Base-by-base conservation (phyloP, 2,888 invertebrate genomes). In the Pecten maximus region DNA sequence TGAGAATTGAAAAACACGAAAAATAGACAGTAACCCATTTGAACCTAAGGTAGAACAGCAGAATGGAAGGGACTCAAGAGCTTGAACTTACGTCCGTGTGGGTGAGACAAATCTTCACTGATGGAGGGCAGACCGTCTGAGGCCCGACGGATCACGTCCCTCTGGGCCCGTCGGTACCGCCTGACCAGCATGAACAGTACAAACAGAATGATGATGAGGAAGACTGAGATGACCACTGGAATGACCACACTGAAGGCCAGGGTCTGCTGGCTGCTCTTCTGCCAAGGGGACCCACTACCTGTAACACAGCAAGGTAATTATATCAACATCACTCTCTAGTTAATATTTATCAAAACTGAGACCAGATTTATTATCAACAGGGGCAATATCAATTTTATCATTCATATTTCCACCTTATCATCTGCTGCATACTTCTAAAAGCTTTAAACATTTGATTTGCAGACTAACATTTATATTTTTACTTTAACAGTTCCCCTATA, bases 181-280 rank as follows among this genome's bases (percentile, higher is more conserved):
- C 95, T 93, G 40, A 95, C 94, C 92, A 96, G 93, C 91, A 95
- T 92, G 92, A 95, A 94, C 60, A 96, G 92, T 3, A 95, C 92
- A 89, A 94, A 94, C 90, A 96, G 93, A 89, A 96, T 93, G 91
- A 95, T 92, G 89, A 95, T 93, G 28, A 95, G 94, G 92, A 96
- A 95, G 39, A 95, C 93, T 44, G 94, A 94, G 40, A 95, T 94
- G 87, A 95, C 95, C 90, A 96, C 93, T 50, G 95, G 95, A 89
- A 96, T 94, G 89, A 96, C 95, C 86, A 96, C 94, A 87, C 95
- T 94, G 87, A 95, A 93, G 15, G 94, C 94, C 87, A 95, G 90
- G 10, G 94, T 93, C 88, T 93, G 93, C 88, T 93, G 92, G 89
- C 92, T 92, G 88, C 93, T 93, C 54, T 91, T 91, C 87, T 92